These are phyloP conservation scores for Falco rusticolus DNA, from an alignment of 2,797 vertebrate genomes.

Conservation along the genomic window DNA sequence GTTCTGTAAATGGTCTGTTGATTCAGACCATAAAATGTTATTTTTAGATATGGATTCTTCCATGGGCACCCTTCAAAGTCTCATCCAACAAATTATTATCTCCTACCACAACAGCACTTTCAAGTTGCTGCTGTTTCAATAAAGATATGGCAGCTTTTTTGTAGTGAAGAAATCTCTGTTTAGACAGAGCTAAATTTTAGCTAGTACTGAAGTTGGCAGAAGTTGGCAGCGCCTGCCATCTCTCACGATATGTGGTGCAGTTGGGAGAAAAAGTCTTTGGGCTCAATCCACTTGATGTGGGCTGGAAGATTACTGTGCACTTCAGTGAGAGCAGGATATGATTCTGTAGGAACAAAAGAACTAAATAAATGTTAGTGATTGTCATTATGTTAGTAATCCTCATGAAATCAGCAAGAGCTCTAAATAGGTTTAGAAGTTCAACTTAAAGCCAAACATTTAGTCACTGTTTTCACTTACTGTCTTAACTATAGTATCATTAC, in stretches of 20 bases:
- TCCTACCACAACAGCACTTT: neutral
- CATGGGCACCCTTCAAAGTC: neutral
- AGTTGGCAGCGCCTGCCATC: neutral
- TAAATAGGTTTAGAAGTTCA: constrained; percentile 56
- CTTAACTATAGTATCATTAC: constrained; percentile 53
- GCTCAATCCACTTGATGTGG: neutral
- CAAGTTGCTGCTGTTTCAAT: neutral
- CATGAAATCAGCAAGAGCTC: constrained; percentile 48
- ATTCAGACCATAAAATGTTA: neutral
- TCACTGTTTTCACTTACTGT: constrained; percentile 43
- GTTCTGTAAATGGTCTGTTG: neutral
- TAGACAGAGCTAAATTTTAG: neutral
- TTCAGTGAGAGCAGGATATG: neutral
- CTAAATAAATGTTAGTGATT: neutral
- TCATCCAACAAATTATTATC: neutral
- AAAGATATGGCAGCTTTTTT: neutral
- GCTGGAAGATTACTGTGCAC: neutral
- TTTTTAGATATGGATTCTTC: neutral
- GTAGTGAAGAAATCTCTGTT: neutral
- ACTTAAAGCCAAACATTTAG: constrained; percentile 57
- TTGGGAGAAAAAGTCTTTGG: neutral
- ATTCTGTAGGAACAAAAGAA: neutral
- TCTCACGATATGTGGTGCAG: neutral
- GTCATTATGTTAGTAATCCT: constrained; percentile 34
- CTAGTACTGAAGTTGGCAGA: neutral